Conservation (phyloP, 2,113 vertebrate species). For the Marcusenius ussheri region DNA sequence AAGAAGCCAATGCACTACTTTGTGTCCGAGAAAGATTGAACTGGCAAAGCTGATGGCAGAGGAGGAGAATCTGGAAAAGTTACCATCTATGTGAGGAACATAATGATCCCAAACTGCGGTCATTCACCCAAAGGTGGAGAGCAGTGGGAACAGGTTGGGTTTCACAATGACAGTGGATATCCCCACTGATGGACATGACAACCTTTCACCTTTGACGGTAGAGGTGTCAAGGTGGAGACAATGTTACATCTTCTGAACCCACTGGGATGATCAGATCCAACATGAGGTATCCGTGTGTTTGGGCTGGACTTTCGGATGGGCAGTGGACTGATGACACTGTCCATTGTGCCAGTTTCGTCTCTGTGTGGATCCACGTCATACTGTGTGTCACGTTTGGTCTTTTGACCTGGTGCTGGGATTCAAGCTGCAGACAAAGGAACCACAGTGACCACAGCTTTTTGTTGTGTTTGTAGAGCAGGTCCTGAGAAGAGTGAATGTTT, state of each 20-base stretch:
- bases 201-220: neutral
- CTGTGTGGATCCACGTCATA: neutral
- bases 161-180: neutral
- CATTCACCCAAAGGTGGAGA: neutral
- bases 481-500: neutral
- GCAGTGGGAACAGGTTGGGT: neutral
- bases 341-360: neutral
- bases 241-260: neutral
- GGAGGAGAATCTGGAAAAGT: neutral
- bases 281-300: neutral
- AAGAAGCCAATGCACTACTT: conserved; percentile 7
- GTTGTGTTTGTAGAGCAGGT: neutral
- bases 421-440: neutral
- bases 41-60: neutral
- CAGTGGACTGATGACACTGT: neutral
- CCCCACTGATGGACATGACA: neutral
- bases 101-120: neutral
- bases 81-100: neutral
- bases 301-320: neutral
- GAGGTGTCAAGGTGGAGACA: neutral
- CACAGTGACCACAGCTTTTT: neutral
- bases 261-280: neutral
- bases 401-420: neutral
- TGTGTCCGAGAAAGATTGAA: neutral
- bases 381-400: neutral